Conservation (phyloP, 2,113 vertebrate genomes). For the Anarrhichthys ocellatus region DNA sequence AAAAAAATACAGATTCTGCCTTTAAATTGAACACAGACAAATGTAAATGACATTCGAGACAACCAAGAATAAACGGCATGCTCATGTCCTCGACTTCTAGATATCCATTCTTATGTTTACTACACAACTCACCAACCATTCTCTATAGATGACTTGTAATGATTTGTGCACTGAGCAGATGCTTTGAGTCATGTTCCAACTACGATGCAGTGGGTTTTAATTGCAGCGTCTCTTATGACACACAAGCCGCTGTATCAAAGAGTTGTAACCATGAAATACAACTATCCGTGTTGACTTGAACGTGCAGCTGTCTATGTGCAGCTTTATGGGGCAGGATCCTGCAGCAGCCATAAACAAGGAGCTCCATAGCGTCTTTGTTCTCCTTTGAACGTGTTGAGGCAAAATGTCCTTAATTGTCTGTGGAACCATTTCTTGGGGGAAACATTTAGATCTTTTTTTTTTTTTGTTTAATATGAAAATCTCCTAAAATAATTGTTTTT, state of each 20-base stretch:
- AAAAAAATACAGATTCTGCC: not conserved
- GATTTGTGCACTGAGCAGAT: slow-evolving; percentile 40
- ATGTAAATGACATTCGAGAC: not conserved
- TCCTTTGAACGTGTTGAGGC: slow-evolving; percentile 13
- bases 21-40: not conserved
- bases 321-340: slow-evolving; percentile 45
- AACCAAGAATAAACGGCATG: not conserved
- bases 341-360: slow-evolving; percentile 59
- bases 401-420: slow-evolving; percentile 40
- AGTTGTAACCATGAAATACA: slow-evolving; percentile 60
- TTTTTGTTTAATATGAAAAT: slow-evolving; percentile 30
- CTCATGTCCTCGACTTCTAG: not conserved
- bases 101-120: not conserved
- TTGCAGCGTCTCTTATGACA: slow-evolving; percentile 45
- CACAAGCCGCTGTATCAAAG: slow-evolving; percentile 32
- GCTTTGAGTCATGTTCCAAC: slow-evolving; percentile 37
- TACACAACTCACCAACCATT: not conserved
- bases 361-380: slow-evolving; percentile 25
- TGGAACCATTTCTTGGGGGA: slow-evolving; percentile 29
- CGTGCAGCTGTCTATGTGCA: slow-evolving; percentile 40
- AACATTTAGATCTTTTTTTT: slow-evolving; percentile 15
- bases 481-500: slow-evolving; percentile 44
- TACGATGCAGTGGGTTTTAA: slow-evolving; percentile 43
- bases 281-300: slow-evolving; percentile 52
- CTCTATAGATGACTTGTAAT: slow-evolving; percentile 45